A percentile compares a stretch with the other conserved stretches of the same genome.
Evolutionary conservation across 2,888 invertebrate genomes (phyloP).

Genomic region (Dyspetes luteomarginatus): DNA sequence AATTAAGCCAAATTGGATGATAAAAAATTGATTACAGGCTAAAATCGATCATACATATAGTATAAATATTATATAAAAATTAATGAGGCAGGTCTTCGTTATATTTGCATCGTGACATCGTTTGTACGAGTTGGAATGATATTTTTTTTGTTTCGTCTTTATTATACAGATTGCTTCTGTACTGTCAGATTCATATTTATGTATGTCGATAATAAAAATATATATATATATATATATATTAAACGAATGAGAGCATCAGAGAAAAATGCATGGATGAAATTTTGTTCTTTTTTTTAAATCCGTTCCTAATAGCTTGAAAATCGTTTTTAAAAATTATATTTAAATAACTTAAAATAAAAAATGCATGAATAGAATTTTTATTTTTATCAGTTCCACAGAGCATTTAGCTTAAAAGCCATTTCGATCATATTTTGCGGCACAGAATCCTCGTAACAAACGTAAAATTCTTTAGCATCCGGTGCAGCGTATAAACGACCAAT

Average conservation of each 20-base stretch:
- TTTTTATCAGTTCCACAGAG: slow-evolving; percentile 80
- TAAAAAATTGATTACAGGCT: neutral
- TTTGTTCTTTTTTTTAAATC: neutral
- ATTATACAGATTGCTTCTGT: slow-evolving; percentile 13
- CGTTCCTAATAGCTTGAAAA: too few relatives aligned
- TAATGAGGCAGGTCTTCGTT: slow-evolving; percentile 57
- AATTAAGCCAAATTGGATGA: neutral
- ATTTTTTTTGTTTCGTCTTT: slow-evolving; percentile 26
- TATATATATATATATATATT: slow-evolving; percentile 18
- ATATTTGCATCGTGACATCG: slow-evolving; percentile 24
- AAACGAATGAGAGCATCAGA: neutral
- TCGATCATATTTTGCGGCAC: slow-evolving; percentile 95
- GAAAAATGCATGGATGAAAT: neutral
- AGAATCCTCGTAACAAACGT: slow-evolving; percentile 94
- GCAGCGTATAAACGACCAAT: slow-evolving; percentile 91
- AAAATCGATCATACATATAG: neutral
- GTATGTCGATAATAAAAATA: slow-evolving; percentile 20
- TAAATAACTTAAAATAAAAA: too few relatives aligned
- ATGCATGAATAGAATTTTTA: neutral
- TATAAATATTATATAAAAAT: slow-evolving; percentile 8
- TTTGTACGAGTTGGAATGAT: slow-evolving; percentile 20
- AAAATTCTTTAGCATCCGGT: slow-evolving; percentile 91
- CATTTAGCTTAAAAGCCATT: slow-evolving; percentile 91
- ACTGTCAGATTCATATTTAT: slow-evolving; percentile 16
- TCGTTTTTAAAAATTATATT: too few relatives aligned